phyloP scores from a whole-genome alignment of 2,888 invertebrate species.

The Fissipunctia ypsillon region DNA sequence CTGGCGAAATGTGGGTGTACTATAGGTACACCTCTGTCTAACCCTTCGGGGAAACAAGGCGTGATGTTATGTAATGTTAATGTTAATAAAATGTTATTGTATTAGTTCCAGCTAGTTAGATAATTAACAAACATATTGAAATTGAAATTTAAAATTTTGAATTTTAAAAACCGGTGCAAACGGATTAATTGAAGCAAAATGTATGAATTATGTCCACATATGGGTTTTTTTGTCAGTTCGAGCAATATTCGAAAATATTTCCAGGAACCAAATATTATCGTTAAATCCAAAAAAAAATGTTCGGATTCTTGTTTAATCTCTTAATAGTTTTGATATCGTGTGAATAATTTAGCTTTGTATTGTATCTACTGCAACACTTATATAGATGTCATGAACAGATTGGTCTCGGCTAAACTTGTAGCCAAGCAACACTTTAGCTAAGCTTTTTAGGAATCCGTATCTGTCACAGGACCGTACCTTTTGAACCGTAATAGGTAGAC shows the following conservation, averaged over 20 bases:
- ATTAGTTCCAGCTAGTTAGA: not conserved
- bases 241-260: slow-evolving; percentile 10
- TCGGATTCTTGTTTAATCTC: not conserved
- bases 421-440: not conserved
- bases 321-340: not conserved
- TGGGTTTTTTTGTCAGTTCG: not conserved
- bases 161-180: slow-evolving; percentile 5
- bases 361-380: not conserved
- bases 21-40: no score
- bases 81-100: no score
- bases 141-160: slow-evolving; percentile 21
- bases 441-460: no score
- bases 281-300: not conserved
- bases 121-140: not conserved
- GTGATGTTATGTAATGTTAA: no score
- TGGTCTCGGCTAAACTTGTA: not conserved
- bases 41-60: no score
- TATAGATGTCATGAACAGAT: no score
- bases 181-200: slow-evolving; percentile 13
- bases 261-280: not conserved
- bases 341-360: not conserved
- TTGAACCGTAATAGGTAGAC: no score
- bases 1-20: no score
- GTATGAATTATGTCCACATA: not conserved
- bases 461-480: no score